phyloP scores from a whole-genome alignment of 2,888 invertebrate genomes.

The Sarcophaga caerulescens region DNA sequence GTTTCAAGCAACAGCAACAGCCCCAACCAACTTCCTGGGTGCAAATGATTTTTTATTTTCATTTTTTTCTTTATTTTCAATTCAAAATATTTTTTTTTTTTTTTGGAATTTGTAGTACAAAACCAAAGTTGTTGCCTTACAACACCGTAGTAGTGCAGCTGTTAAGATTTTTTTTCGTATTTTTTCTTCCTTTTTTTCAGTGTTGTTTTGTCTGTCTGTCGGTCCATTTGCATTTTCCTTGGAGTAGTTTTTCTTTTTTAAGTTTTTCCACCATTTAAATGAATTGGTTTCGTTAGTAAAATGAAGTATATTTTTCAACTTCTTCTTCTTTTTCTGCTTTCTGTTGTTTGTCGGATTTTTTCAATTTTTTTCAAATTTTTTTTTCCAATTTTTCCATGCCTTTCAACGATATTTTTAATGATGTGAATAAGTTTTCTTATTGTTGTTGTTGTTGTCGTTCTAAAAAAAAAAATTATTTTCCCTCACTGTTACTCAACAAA shows the following conservation, averaged over 20 bases:
- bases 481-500: neutral
- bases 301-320: constrained; percentile 25
- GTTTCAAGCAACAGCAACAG: constrained; percentile 35
- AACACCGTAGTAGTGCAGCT: constrained; percentile 23
- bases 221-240: constrained; percentile 27
- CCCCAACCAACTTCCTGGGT: constrained; percentile 62
- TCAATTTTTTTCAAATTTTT: neutral
- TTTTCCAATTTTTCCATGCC: constrained; percentile 32
- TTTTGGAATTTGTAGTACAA: neutral
- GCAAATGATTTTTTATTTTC: constrained; percentile 48
- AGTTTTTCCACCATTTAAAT: constrained; percentile 39
- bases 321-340: neutral
- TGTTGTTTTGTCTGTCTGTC: neutral
- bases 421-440: constrained; percentile 51
- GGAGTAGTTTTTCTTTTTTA: neutral
- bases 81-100: constrained; percentile 9
- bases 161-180: neutral
- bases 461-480: constrained; percentile 2
- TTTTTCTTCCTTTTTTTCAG: neutral
- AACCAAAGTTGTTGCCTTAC: neutral
- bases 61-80: neutral
- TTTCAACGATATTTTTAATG: constrained; percentile 52
- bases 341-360: neutral
- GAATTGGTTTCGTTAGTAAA: constrained; percentile 55
- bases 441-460: too few species aligned